These are phyloP conservation scores for Anolis sagrei DNA, from an alignment of 2,113 vertebrate species.

Conservation along the genomic window DNA sequence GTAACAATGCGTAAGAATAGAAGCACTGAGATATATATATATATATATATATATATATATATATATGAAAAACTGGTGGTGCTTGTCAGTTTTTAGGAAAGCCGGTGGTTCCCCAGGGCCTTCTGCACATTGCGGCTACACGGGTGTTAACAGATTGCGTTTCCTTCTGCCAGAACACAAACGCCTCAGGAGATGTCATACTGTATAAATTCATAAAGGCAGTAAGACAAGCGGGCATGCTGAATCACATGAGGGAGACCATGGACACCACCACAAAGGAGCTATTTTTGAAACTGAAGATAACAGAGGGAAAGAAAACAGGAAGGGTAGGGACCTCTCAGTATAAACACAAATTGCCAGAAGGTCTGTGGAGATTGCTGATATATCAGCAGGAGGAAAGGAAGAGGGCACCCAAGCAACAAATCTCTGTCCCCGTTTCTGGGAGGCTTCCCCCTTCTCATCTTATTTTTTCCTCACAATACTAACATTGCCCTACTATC, in stretches of 20 bases:
- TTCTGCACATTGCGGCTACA: not conserved
- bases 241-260: not conserved
- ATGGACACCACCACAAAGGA: not conserved
- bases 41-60: not conserved
- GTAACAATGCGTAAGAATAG: not conserved
- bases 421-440: not conserved
- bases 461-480: not conserved
- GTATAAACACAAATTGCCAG: not conserved
- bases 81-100: not conserved
- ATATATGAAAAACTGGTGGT: not conserved
- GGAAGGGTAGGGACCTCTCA: not conserved
- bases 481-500: not conserved
- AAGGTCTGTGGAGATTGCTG: not conserved
- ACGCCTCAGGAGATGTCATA: not conserved
- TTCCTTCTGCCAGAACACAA: slow-evolving; percentile 5
- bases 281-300: not conserved
- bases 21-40: not conserved
- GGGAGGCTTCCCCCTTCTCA: not conserved
- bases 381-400: not conserved
- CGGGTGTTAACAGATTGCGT: not conserved
- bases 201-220: not conserved
- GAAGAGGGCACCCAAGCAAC: no score
- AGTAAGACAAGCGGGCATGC: not conserved
- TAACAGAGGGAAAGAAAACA: not conserved
- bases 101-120: not conserved